A percentile compares a stretch with the other conserved stretches of the same genome.
Evolutionary conservation across 2,888 invertebrate genomes (phyloP).

Genomic region (Napeogenes inachia): DNA sequence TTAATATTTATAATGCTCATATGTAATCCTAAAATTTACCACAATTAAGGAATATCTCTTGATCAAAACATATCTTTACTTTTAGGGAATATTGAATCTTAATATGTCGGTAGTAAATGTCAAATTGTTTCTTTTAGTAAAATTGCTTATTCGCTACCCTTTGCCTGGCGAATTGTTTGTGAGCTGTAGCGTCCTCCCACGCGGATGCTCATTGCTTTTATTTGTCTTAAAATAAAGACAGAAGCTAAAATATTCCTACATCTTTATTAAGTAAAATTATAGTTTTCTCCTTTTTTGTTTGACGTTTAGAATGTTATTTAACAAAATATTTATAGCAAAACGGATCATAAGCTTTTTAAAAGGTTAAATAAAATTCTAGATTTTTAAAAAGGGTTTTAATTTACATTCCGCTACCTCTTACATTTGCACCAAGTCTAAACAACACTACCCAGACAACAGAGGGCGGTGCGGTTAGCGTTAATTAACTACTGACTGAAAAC

Average conservation of each 20-base stretch:
- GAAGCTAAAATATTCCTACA: background rate
- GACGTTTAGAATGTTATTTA: background rate
- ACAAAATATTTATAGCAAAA: background rate
- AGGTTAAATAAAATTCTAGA: no score
- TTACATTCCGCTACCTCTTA: conserved; percentile 10
- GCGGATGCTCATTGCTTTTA: conserved; percentile 62
- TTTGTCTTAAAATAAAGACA: conserved; percentile 43
- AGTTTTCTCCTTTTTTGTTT: no score
- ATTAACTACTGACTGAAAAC: conserved; percentile 68
- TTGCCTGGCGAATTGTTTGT: conserved; percentile 59
- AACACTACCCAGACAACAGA: conserved; percentile 46
- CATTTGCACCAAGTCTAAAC: conserved; percentile 20
- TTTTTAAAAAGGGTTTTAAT: no score
- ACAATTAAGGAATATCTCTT: conserved; percentile 49
- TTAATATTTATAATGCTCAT: conserved; percentile 52
- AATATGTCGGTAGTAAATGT: conserved; percentile 30
- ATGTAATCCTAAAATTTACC: conserved; percentile 56
- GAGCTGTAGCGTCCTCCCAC: conserved; percentile 54
- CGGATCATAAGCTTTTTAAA: no score
- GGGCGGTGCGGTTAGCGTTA: conserved; percentile 61
- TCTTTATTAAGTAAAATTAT: background rate
- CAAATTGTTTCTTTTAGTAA: conserved; percentile 19
- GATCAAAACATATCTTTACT: conserved; percentile 32
- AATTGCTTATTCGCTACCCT: conserved; percentile 44
- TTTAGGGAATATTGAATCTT: conserved; percentile 22